Evolutionary conservation across 2,888 invertebrate species (phyloP).

Genomic region (Drosophila falleni): DNA sequence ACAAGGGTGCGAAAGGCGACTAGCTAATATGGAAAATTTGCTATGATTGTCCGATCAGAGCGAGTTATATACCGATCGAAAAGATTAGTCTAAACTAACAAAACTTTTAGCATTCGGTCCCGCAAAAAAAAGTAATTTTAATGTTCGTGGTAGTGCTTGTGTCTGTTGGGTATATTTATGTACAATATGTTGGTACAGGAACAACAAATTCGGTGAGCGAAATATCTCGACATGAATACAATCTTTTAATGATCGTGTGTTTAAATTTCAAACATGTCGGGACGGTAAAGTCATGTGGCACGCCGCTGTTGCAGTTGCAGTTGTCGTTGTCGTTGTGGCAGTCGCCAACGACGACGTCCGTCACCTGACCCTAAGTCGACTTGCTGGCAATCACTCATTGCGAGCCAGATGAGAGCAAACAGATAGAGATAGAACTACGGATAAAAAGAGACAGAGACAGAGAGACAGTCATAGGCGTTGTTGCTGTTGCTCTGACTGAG

Average conservation of each 20-base stretch:
- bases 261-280: constrained; percentile 80
- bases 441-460: background rate
- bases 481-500: constrained; percentile 23
- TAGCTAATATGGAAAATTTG: too few species aligned
- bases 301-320: constrained; percentile 37
- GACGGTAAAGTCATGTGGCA: constrained; percentile 58
- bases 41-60: too few species aligned
- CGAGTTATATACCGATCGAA: too few species aligned
- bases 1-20: too few species aligned
- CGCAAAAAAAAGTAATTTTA: too few species aligned
- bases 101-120: too few species aligned
- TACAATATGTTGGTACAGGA: constrained; percentile 16
- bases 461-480: constrained; percentile 53
- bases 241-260: constrained; percentile 84
- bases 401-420: constrained; percentile 28
- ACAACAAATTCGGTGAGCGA: constrained; percentile 50
- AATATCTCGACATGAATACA: constrained; percentile 81
- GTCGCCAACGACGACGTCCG: constrained; percentile 54
- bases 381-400: constrained; percentile 72
- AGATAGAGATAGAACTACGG: background rate
- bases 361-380: constrained; percentile 76
- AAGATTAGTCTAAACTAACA: too few species aligned
- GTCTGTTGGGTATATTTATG: background rate
- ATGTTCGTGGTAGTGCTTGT: too few species aligned
- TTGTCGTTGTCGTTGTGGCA: constrained; percentile 31